These are phyloP conservation scores for Mesocricetus auratus DNA, from an alignment of 2,113 vertebrate genomes.

Conservation along the genomic window DNA sequence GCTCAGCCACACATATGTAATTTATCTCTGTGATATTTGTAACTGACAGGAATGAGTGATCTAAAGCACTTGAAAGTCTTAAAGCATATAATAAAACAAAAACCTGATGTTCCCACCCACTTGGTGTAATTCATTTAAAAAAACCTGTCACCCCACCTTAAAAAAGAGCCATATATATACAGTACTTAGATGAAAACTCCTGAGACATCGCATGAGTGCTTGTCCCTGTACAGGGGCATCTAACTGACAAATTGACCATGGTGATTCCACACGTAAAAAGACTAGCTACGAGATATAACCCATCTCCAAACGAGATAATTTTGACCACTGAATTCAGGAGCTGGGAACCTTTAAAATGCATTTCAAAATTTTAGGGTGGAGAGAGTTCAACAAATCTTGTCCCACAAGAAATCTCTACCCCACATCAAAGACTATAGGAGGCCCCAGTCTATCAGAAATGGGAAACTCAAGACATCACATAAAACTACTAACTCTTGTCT, in stretches of 20 bases:
- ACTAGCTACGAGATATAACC: background rate
- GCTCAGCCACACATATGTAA: background rate
- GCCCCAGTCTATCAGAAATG: background rate
- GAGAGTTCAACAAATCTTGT: background rate
- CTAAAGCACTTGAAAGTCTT: constrained; percentile 10
- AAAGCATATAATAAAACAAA: background rate
- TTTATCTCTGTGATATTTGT: background rate
- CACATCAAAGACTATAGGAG: background rate
- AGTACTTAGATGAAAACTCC: background rate
- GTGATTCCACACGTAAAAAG: background rate
- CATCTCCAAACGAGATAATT: background rate
- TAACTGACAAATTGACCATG: background rate
- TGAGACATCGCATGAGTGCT: background rate
- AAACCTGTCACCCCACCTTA: background rate
- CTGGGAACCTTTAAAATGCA: background rate
- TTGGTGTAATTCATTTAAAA: background rate
- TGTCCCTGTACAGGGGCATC: background rate
- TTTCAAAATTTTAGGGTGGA: constrained; percentile 15
- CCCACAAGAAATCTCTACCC: too few relatives aligned
- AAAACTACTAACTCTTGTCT: background rate
- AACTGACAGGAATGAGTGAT: background rate
- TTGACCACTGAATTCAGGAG: background rate
- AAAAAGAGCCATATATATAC: background rate
- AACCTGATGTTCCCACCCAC: constrained; percentile 44
- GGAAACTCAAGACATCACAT: background rate